Evolutionary conservation across 1,140 invertebrate species (phyloP).

Genomic region (Hesperophylax magnus): DNA sequence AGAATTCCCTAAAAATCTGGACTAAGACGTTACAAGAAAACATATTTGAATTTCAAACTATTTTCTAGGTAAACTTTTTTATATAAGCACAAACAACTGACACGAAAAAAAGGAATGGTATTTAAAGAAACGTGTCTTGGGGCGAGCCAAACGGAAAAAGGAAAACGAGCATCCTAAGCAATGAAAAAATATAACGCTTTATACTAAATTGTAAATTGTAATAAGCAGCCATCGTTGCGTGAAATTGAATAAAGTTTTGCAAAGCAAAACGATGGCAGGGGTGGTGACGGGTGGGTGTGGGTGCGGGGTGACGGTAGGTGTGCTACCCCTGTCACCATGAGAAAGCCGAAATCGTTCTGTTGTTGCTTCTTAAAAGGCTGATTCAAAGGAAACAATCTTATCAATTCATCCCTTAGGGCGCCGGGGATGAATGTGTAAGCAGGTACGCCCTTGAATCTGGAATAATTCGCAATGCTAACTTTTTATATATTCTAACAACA

Average conservation of each 20-base stretch:
- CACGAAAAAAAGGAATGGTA: slow-evolving; percentile 42
- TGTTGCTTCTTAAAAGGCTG: slow-evolving; percentile 43
- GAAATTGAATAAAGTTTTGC: slow-evolving; percentile 59
- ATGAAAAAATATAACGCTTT: slow-evolving; percentile 53
- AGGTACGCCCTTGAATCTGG: background rate
- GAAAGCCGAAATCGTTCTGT: slow-evolving; percentile 42
- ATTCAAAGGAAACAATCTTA: slow-evolving; percentile 53
- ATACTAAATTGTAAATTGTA: slow-evolving; percentile 58
- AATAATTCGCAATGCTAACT: slow-evolving; percentile 5
- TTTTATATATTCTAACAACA: background rate
- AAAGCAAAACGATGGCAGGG: slow-evolving; percentile 53
- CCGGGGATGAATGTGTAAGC: slow-evolving; percentile 26
- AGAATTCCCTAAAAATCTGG: too few relatives aligned
- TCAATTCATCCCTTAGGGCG: slow-evolving; percentile 46
- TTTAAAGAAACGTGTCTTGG: slow-evolving; percentile 2
- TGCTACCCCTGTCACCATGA: slow-evolving; percentile 54
- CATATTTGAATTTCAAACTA: too few relatives aligned
- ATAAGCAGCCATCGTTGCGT: slow-evolving; percentile 58
- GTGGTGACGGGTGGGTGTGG: slow-evolving; percentile 22
- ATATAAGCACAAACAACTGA: background rate
- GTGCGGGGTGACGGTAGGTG: slow-evolving; percentile 30
- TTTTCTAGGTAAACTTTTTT: too few relatives aligned
- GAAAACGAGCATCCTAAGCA: slow-evolving; percentile 47
- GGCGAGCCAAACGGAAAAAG: slow-evolving; percentile 22
- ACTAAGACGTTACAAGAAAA: too few relatives aligned